phyloP scores from a whole-genome alignment of 2,113 vertebrate species.

The Siniperca chuatsi region DNA sequence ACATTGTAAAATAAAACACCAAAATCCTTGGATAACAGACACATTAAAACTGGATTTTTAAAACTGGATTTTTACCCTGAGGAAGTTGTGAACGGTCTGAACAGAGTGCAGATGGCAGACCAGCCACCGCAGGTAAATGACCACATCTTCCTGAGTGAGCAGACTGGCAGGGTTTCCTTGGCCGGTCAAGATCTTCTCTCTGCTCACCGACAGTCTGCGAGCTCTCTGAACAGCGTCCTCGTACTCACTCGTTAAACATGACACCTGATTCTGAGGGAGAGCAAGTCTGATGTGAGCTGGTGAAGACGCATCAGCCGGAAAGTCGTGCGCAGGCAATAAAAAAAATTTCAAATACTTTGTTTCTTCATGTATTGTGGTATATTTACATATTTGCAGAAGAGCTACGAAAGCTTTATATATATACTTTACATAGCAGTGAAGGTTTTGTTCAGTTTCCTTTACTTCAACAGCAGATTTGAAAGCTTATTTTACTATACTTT shows the following conservation, averaged over 20 bases:
- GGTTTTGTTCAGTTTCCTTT: background rate
- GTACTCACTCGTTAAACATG: conserved; percentile 80
- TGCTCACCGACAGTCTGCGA: conserved; percentile 78
- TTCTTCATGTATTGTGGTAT: background rate
- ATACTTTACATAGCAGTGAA: background rate
- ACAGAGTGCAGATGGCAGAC: conserved; percentile 84
- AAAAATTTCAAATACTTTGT: background rate
- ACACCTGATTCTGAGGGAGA: conserved; percentile 75
- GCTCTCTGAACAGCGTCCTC: conserved; percentile 81
- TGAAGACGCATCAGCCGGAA: background rate
- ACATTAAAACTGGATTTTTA: background rate
- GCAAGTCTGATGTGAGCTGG: background rate
- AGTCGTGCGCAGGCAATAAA: background rate
- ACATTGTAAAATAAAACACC: background rate
- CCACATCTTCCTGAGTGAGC: conserved; percentile 81
- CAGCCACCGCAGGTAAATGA: conserved; percentile 83
- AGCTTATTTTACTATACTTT: background rate
- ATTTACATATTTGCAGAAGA: background rate
- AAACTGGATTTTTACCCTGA: conserved; percentile 71
- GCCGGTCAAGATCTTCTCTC: conserved; percentile 79
- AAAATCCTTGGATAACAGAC: background rate
- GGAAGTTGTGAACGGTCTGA: conserved; percentile 79
- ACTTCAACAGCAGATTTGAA: background rate
- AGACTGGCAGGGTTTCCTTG: conserved; percentile 62
- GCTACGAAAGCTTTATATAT: background rate